Conservation (phyloP, 2,888 invertebrate species). For the Exocentrus adspersus region DNA sequence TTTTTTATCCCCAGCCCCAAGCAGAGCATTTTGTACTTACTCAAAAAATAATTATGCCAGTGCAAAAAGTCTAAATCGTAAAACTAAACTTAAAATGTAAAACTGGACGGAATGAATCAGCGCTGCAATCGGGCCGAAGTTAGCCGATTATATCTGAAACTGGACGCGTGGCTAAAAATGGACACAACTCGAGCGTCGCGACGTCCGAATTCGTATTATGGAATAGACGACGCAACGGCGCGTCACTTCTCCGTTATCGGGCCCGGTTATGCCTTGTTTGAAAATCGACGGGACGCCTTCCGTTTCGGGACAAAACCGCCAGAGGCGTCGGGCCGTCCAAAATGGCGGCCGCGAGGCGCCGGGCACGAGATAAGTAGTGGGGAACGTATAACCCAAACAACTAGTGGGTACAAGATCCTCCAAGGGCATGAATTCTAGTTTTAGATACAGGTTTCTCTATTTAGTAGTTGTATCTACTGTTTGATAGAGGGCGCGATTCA, state of each 20-base stretch:
- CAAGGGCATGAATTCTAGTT: too few relatives aligned
- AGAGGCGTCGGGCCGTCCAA: neutral
- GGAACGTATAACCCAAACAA: too few relatives aligned
- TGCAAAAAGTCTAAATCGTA: slow-evolving; percentile 50
- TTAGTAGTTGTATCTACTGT: too few relatives aligned
- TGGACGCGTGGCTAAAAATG: slow-evolving; percentile 59
- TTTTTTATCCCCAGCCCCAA: too few relatives aligned
- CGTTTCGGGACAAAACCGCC: neutral
- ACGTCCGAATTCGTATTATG: slow-evolving; percentile 49
- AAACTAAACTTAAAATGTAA: slow-evolving; percentile 56
- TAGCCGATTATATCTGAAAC: slow-evolving; percentile 48
- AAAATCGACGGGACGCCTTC: slow-evolving; percentile 6
- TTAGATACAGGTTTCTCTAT: too few relatives aligned
- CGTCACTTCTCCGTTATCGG: slow-evolving; percentile 25
- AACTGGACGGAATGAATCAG: slow-evolving; percentile 54
- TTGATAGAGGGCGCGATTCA: too few relatives aligned
- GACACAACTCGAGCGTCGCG: slow-evolving; percentile 54
- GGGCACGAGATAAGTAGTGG: too few relatives aligned
- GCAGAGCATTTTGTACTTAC: slow-evolving; percentile 50
- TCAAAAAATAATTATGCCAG: slow-evolving; percentile 54
- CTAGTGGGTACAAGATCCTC: too few relatives aligned
- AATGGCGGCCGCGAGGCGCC: neutral
- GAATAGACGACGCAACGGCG: slow-evolving; percentile 39
- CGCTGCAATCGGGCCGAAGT: slow-evolving; percentile 48
- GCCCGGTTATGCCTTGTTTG: slow-evolving; percentile 26